phyloP scores from a whole-genome alignment of 2,113 vertebrate genomes.

The Lethenteron camtschaticum region DNA sequence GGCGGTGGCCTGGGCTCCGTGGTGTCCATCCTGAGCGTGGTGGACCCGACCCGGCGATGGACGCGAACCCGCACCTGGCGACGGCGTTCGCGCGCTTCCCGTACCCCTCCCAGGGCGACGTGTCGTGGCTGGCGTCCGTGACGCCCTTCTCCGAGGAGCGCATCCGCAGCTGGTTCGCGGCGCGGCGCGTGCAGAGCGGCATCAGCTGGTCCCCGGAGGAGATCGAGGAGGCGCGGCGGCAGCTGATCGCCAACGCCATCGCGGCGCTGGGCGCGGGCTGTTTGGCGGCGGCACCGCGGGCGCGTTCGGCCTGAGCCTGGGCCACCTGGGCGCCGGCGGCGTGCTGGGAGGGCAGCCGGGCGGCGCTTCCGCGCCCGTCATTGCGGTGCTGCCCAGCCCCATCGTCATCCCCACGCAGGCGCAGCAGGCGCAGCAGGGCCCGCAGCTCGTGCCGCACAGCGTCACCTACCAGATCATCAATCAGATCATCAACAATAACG shows the following conservation, averaged over 20 bases:
- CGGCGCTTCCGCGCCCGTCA: background rate
- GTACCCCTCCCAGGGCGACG: slow-evolving; percentile 80
- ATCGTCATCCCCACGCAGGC: background rate
- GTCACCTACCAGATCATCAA: slow-evolving; percentile 6
- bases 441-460: background rate
- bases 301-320: background rate
- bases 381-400: slow-evolving; percentile 1
- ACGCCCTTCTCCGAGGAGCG: slow-evolving; percentile 91
- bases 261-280: slow-evolving; percentile 1
- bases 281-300: background rate
- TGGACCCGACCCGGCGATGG: slow-evolving; percentile 65
- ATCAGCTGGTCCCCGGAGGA: slow-evolving; percentile 98
- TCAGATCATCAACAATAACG: slow-evolving; percentile 4
- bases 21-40: too few species aligned
- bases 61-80: slow-evolving; percentile 78
- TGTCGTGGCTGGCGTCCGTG: slow-evolving; percentile 84
- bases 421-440: background rate
- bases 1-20: background rate
- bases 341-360: too few species aligned
- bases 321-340: too few species aligned
- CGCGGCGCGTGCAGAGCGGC: slow-evolving; percentile 77
- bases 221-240: slow-evolving; percentile 90
- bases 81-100: slow-evolving; percentile 95
- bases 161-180: slow-evolving; percentile 94
- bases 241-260: slow-evolving; percentile 97